Evolutionary conservation across 1,140 invertebrate genomes (phyloP).

Genomic region (Amphibalanus amphitrite): DNA sequence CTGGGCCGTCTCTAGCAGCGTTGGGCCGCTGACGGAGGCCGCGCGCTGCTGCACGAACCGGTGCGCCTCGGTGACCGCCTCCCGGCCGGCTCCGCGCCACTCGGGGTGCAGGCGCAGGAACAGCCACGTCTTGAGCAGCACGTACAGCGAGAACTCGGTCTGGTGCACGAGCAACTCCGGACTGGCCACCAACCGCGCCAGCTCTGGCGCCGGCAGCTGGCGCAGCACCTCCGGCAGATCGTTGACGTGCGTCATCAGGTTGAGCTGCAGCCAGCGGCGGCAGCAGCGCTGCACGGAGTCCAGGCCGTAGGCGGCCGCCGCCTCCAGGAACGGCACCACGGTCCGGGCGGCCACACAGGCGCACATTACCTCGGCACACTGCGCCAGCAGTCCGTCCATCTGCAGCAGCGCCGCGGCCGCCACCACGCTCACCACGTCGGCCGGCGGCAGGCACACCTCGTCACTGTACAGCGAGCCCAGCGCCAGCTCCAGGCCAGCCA

Average conservation of each 20-base stretch:
- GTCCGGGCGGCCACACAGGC: slow-evolving; percentile 42
- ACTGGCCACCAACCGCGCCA: slow-evolving; percentile 43
- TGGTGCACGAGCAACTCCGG: slow-evolving; percentile 54
- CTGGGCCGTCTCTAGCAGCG: slow-evolving; percentile 33
- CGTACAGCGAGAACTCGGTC: slow-evolving; percentile 62
- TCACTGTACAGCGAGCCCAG: slow-evolving; percentile 63
- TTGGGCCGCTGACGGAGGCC: background rate
- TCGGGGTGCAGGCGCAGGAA: slow-evolving; percentile 31
- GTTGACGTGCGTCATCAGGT: slow-evolving; percentile 11
- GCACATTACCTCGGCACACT: slow-evolving; percentile 54
- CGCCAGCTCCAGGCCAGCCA: slow-evolving; percentile 46
- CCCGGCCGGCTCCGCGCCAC: slow-evolving; percentile 23
- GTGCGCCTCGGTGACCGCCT: slow-evolving; percentile 25
- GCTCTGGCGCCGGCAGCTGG: slow-evolving; percentile 32
- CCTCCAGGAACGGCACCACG: slow-evolving; percentile 13
- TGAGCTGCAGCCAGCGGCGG: slow-evolving; percentile 16
- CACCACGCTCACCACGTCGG: slow-evolving; percentile 47
- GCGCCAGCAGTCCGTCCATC: slow-evolving; percentile 52
- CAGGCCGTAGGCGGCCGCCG: slow-evolving; percentile 15
- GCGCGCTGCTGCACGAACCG: slow-evolving; percentile 28
- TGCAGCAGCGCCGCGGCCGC: slow-evolving; percentile 61
- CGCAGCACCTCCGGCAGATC: background rate
- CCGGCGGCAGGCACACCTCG: slow-evolving; percentile 50
- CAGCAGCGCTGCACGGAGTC: slow-evolving; percentile 13
- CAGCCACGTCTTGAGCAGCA: slow-evolving; percentile 45